These are phyloP conservation scores for Bruchidius siliquastri DNA, from an alignment of 2,888 invertebrate species.

Conservation along the genomic window DNA sequence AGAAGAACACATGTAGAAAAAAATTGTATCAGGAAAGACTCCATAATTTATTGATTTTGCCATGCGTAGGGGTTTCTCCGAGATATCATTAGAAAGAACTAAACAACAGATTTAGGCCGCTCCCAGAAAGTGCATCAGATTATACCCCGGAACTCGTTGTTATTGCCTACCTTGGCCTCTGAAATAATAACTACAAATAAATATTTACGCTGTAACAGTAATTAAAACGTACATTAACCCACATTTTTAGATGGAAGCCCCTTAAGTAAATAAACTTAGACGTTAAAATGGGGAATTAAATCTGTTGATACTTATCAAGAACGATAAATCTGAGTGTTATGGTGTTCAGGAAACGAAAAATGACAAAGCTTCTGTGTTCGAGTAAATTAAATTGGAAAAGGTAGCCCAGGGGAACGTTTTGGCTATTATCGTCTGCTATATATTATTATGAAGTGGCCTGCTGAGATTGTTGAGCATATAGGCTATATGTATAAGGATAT, in stretches of 20 bases:
- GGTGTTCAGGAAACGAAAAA: neutral
- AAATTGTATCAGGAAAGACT: too few relatives aligned
- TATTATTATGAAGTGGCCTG: neutral
- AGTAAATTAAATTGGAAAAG: neutral
- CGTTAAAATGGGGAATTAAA: neutral
- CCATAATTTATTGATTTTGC: too few relatives aligned
- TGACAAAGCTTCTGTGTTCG: neutral
- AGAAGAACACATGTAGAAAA: too few relatives aligned
- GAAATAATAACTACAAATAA: neutral
- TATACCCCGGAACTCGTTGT: neutral
- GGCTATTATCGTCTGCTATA: neutral
- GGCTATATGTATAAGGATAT: neutral
- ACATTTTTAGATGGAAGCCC: neutral
- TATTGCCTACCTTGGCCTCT: neutral
- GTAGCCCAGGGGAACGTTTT: neutral
- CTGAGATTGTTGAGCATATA: neutral
- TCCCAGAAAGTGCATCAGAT: neutral
- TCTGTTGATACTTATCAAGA: neutral
- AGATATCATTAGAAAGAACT: too few relatives aligned
- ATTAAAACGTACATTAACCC: neutral
- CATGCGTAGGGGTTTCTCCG: too few relatives aligned
- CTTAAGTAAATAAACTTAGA: neutral
- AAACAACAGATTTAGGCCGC: neutral
- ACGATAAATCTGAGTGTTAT: neutral
- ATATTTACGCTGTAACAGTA: neutral